Evolutionary conservation across 2,888 invertebrate species (phyloP).

Genomic region (Dolichomitus sp.): DNA sequence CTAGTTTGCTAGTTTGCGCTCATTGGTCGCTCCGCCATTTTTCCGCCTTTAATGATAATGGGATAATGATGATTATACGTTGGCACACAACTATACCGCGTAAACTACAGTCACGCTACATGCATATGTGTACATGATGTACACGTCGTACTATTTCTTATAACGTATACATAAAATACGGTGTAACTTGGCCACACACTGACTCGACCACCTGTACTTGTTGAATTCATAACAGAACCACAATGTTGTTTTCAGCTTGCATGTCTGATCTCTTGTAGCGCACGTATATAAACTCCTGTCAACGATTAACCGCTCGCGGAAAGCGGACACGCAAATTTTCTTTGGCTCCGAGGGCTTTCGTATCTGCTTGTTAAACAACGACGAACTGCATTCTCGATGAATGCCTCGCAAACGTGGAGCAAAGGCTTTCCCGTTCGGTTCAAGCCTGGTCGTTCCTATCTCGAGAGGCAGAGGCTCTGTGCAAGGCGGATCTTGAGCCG

Average conservation of each 20-base stretch:
- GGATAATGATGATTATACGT: conserved; percentile 80
- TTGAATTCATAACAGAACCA: conserved; percentile 38
- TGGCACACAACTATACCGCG: conserved; percentile 29
- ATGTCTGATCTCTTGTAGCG: conserved; percentile 24
- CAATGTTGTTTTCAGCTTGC: conserved; percentile 41
- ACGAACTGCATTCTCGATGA: background rate
- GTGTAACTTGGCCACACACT: conserved; percentile 14
- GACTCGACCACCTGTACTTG: conserved; percentile 53
- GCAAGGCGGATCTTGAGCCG: conserved; percentile 43
- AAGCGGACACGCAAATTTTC: conserved; percentile 50
- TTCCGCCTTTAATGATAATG: conserved; percentile 79
- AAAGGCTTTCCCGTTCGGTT: conserved; percentile 30
- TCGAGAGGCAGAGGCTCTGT: conserved; percentile 20
- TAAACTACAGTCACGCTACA: conserved; percentile 5
- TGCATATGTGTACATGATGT: conserved; percentile 12
- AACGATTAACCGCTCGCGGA: conserved; percentile 50
- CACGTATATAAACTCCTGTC: conserved; percentile 32
- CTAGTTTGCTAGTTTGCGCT: conserved; percentile 67
- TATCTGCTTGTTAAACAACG: conserved; percentile 28
- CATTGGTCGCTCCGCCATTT: conserved; percentile 79
- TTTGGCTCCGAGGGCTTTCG: background rate
- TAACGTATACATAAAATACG: conserved; percentile 28
- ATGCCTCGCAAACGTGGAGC: conserved; percentile 16
- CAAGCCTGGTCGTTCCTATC: conserved; percentile 9
- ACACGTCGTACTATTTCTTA: conserved; percentile 41